Conservation (phyloP, 2,113 vertebrate genomes). For the Syngnathus floridae region DNA sequence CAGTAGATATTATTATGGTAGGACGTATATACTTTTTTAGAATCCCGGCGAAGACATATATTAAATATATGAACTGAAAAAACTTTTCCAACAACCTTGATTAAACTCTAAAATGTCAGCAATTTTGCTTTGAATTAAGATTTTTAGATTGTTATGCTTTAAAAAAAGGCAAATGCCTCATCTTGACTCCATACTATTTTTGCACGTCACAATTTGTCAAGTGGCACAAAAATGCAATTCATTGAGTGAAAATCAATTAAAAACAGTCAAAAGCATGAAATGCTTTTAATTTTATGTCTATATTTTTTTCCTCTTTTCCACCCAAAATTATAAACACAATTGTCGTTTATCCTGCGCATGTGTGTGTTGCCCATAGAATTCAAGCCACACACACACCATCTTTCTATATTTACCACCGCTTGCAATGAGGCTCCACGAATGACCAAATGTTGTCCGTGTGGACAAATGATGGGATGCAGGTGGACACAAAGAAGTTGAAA, state of each 20-base stretch:
- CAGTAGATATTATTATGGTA: background rate
- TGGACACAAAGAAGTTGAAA: conserved; percentile 7
- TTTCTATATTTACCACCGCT: background rate
- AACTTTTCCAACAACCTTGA: background rate
- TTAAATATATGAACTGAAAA: background rate
- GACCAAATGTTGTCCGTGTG: background rate
- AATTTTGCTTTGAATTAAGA: background rate
- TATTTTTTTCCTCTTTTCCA: background rate
- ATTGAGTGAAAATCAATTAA: background rate
- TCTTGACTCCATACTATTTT: background rate
- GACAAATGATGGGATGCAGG: background rate
- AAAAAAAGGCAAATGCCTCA: background rate
- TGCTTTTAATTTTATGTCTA: background rate
- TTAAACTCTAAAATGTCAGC: background rate
- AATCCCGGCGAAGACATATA: background rate
- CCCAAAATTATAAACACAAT: conserved; percentile 59
- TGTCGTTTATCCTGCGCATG: conserved; percentile 62
- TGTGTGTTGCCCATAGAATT: conserved; percentile 44
- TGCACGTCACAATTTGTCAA: background rate
- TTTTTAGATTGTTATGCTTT: background rate
- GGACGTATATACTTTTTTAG: background rate
- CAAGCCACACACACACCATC: conserved; percentile 24
- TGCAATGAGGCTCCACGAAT: background rate
- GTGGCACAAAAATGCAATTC: background rate
- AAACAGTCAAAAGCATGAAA: conserved; percentile 2